phyloP scores from a whole-genome alignment of 2,888 invertebrate species.

The Sinopyrophorus schimmeli region DNA sequence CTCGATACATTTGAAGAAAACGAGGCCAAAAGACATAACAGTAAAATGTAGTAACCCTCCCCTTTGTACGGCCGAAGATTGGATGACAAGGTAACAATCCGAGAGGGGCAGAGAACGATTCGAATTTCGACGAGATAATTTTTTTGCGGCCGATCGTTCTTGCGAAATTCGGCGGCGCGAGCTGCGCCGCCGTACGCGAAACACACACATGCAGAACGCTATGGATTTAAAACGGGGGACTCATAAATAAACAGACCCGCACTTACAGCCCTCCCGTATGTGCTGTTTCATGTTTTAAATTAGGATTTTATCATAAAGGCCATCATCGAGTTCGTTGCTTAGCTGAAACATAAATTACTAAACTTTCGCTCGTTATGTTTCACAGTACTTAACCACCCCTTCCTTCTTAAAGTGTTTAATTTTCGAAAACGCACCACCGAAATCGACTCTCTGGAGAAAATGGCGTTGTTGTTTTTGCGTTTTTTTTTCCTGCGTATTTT shows the following conservation, averaged over 20 bases:
- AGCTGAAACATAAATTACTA: constrained; percentile 23
- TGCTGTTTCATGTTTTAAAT: constrained; percentile 37
- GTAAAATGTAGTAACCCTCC: constrained; percentile 19
- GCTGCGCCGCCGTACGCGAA: no score
- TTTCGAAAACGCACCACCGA: no score
- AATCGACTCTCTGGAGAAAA: no score
- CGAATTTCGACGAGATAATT: no score
- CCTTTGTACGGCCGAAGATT: constrained; percentile 16
- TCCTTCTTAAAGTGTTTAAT: no score
- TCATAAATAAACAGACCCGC: constrained; percentile 37
- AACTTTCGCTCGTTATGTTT: constrained; percentile 24
- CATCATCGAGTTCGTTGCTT: constrained; percentile 28
- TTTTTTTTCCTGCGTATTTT: no score
- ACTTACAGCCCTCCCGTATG: constrained; percentile 36
- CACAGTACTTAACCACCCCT: constrained; percentile 18
- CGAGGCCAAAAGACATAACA: constrained; percentile 21
- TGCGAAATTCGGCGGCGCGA: no score
- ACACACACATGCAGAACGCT: no score
- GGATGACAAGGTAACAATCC: constrained; percentile 26
- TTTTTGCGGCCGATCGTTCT: no score
- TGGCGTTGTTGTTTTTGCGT: no score
- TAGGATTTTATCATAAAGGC: constrained; percentile 37
- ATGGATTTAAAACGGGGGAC: constrained; percentile 32
- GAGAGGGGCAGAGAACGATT: no score
- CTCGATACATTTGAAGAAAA: constrained; percentile 24